Evolutionary conservation across 2,113 vertebrate species (phyloP).

Genomic region (Chaenogobius annularis): DNA sequence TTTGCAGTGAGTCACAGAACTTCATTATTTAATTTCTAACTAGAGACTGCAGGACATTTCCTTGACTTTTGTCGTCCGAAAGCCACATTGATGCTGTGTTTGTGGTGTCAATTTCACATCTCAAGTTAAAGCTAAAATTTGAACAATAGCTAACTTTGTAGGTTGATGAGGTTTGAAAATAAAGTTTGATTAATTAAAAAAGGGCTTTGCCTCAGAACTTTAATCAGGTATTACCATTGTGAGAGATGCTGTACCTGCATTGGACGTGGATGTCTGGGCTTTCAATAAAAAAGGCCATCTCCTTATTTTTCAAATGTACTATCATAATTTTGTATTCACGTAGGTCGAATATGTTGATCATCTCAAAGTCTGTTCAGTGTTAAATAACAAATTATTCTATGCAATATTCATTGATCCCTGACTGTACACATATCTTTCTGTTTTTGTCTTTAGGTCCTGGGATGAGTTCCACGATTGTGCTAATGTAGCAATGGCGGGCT

Average conservation of each 20-base stretch:
- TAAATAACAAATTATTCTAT: neutral
- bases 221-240: neutral
- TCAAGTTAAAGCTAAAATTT: neutral
- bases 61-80: neutral
- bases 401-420: neutral
- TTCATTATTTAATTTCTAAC: neutral
- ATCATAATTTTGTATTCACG: neutral
- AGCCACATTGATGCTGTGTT: no score
- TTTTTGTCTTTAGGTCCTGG: constrained; percentile 83
- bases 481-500: constrained; percentile 84
- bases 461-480: constrained; percentile 91
- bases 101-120: neutral
- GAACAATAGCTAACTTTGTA: neutral
- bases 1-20: neutral
- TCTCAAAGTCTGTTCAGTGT: neutral
- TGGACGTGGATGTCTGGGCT: no score
- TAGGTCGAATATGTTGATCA: neutral
- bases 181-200: neutral
- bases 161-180: neutral
- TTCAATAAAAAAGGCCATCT: neutral
- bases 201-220: neutral
- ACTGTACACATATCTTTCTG: neutral
- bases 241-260: no score
- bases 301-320: neutral
- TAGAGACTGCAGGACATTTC: neutral